A percentile compares a stretch with the other conserved stretches of the same genome.
Evolutionary conservation across 2,113 vertebrate species (phyloP).

Genomic region (Cyprinus carpio): DNA sequence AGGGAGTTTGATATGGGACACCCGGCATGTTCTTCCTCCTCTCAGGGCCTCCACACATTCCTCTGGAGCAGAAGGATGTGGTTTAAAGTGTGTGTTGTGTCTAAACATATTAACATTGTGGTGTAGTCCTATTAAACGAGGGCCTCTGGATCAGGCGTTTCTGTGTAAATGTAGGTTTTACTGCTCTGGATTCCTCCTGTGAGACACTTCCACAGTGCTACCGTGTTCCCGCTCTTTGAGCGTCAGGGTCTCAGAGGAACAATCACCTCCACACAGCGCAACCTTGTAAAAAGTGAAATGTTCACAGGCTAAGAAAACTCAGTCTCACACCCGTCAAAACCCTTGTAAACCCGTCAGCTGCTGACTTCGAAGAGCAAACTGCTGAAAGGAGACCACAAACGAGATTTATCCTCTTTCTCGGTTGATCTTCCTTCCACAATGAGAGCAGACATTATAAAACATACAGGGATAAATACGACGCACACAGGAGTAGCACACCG

Average conservation of each 20-base stretch:
- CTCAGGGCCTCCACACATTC: neutral
- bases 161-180: slow-evolving; percentile 32
- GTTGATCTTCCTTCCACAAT: slow-evolving; percentile 43
- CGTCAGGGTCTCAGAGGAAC: slow-evolving; percentile 42
- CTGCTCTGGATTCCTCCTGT: slow-evolving; percentile 27
- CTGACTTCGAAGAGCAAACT: slow-evolving; percentile 42
- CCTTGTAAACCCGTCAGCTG: slow-evolving; percentile 55
- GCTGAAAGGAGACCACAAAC: slow-evolving; percentile 53
- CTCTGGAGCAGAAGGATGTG: neutral
- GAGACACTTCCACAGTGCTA: slow-evolving; percentile 10
- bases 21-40: neutral
- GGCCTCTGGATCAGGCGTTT: neutral
- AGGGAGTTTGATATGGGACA: slow-evolving; percentile 8
- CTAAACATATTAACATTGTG: neutral
- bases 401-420: slow-evolving; percentile 51
- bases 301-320: slow-evolving; percentile 46
- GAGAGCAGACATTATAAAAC: slow-evolving; percentile 43
- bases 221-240: slow-evolving; percentile 41
- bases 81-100: slow-evolving; percentile 4
- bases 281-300: slow-evolving; percentile 48
- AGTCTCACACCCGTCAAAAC: slow-evolving; percentile 26
- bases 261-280: slow-evolving; percentile 45
- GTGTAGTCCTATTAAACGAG: neutral
- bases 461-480: slow-evolving; percentile 42
- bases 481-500: neutral